A percentile compares a stretch with the other conserved stretches of the same genome.
These are phyloP conservation scores for Gymnodraco acuticeps DNA, from an alignment of 2,797 vertebrate genomes.

Conservation along the genomic window DNA sequence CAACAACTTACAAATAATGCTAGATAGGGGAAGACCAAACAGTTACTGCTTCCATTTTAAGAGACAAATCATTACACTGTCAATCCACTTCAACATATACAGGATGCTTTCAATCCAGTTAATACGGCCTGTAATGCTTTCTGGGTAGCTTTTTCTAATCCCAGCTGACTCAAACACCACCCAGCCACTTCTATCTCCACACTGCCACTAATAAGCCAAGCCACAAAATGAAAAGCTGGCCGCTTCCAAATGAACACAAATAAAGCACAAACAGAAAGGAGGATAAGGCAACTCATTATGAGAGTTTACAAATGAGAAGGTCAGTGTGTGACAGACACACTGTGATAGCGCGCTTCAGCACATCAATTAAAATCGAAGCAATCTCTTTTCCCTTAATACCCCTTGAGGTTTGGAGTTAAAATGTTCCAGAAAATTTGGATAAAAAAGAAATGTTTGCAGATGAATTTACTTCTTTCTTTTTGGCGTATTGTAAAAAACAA, in stretches of 20 bases:
- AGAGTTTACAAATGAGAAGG: slow-evolving; percentile 28
- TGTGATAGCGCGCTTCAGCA: not conserved
- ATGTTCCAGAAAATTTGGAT: no score
- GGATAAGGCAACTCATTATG: slow-evolving; percentile 53
- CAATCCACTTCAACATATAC: slow-evolving; percentile 1
- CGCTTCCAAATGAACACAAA: slow-evolving; percentile 49
- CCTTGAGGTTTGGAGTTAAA: not conserved
- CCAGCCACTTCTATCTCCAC: slow-evolving; percentile 34
- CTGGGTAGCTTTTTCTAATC: slow-evolving; percentile 50
- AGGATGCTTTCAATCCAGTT: slow-evolving; percentile 11
- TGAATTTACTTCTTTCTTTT: not conserved
- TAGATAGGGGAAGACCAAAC: not conserved
- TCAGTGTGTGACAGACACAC: slow-evolving; percentile 7
- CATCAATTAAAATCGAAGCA: slow-evolving; percentile 23
- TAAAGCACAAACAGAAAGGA: slow-evolving; percentile 55
- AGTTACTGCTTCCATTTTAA: not conserved
- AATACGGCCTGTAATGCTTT: slow-evolving; percentile 15
- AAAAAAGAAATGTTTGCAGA: not conserved
- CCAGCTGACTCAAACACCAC: slow-evolving; percentile 47
- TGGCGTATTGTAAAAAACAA: not conserved
- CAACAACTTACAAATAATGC: slow-evolving; percentile 1
- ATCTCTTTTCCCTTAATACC: slow-evolving; percentile 17
- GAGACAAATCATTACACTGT: slow-evolving; percentile 6
- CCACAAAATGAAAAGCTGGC: slow-evolving; percentile 37
- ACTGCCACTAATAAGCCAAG: slow-evolving; percentile 43